Evolutionary conservation across 2,797 vertebrate genomes (phyloP).

Genomic region (Malurus leucopterus): DNA sequence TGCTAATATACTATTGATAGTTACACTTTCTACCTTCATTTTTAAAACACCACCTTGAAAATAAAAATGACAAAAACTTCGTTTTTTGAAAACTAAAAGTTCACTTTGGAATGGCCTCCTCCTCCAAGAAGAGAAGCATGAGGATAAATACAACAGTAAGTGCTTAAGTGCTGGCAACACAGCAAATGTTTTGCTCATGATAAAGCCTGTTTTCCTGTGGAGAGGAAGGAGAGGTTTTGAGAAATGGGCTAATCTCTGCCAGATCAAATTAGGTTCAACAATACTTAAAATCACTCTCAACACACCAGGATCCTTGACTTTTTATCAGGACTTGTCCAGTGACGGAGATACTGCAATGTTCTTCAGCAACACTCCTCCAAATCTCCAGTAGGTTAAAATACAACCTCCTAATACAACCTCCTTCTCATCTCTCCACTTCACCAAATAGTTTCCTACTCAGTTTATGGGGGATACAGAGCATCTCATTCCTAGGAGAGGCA

Average conservation of each 20-base stretch:
- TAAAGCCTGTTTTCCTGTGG: neutral
- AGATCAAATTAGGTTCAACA: neutral
- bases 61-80: neutral
- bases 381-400: neutral
- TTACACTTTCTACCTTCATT: neutral
- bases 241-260: neutral
- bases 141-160: neutral
- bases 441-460: neutral
- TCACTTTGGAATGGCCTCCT: neutral
- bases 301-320: neutral
- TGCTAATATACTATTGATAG: neutral
- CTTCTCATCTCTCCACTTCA: neutral
- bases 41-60: neutral
- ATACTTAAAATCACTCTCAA: neutral
- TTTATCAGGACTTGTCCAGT: neutral
- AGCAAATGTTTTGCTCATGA: neutral
- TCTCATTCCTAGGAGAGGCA: rapidly evolving
- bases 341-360: neutral
- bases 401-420: neutral
- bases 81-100: neutral
- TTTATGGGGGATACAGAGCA: neutral
- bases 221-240: neutral
- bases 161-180: neutral
- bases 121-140: neutral
- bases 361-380: neutral